These are phyloP conservation scores for Subacronicta megacephala DNA, from an alignment of 2,888 invertebrate species.

Conservation along the genomic window DNA sequence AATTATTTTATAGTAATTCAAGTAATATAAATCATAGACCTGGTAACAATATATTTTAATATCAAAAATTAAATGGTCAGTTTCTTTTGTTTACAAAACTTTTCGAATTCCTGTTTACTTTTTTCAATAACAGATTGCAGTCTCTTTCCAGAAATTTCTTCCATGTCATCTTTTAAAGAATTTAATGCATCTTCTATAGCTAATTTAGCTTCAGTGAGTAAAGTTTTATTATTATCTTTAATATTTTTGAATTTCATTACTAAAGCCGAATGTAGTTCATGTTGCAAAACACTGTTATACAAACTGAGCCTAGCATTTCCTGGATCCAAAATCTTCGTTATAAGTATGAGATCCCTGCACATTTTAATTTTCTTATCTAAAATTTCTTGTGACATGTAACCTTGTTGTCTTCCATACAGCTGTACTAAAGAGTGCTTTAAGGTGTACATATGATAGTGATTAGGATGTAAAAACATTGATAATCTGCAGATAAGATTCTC, in stretches of 20 bases:
- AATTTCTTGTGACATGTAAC: slow-evolving; percentile 90
- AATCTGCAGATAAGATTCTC: slow-evolving; percentile 92
- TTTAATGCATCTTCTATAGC: slow-evolving; percentile 81
- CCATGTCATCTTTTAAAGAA: slow-evolving; percentile 85
- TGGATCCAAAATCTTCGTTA: slow-evolving; percentile 92
- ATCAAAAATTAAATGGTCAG: slow-evolving; percentile 19
- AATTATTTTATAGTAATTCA: no score
- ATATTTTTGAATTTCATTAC: slow-evolving; percentile 84
- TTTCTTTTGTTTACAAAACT: slow-evolving; percentile 84
- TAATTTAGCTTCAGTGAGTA: slow-evolving; percentile 82
- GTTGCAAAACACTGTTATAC: slow-evolving; percentile 94
- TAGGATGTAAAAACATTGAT: slow-evolving; percentile 93
- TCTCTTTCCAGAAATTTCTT: slow-evolving; percentile 88
- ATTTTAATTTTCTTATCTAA: slow-evolving; percentile 91
- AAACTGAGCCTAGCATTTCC: slow-evolving; percentile 93
- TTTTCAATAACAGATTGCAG: slow-evolving; percentile 82
- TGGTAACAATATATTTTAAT: slow-evolving; percentile 10
- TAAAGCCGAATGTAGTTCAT: slow-evolving; percentile 91
- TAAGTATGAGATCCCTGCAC: slow-evolving; percentile 91
- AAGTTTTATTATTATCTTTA: slow-evolving; percentile 75
- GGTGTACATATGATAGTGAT: slow-evolving; percentile 95
- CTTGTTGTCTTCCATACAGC: slow-evolving; percentile 92
- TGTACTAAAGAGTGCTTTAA: slow-evolving; percentile 95
- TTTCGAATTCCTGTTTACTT: slow-evolving; percentile 84
- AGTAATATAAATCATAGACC: not conserved